Evolutionary conservation across 2,113 vertebrate species (phyloP).

Genomic region (Anas platyrhynchos): DNA sequence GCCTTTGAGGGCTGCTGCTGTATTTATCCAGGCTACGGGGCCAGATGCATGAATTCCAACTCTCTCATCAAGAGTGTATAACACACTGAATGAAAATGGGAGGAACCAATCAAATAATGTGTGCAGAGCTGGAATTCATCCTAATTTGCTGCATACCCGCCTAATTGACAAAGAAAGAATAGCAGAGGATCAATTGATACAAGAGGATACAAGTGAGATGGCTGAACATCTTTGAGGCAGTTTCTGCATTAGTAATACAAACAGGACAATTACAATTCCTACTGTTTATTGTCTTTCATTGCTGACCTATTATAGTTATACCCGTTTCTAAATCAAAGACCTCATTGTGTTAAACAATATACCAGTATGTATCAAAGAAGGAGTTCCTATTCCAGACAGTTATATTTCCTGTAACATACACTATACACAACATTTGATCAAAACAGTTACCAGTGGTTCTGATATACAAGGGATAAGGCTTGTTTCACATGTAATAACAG

Average conservation of each 20-base stretch:
- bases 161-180: slow-evolving; percentile 43
- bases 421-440: not conserved
- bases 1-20: slow-evolving; percentile 44
- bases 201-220: slow-evolving; percentile 33
- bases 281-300: slow-evolving; percentile 39
- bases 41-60: slow-evolving; percentile 62
- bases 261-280: slow-evolving; percentile 45
- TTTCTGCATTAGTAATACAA: slow-evolving; percentile 54
- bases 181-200: slow-evolving; percentile 51
- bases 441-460: not conserved
- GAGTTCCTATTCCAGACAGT: not conserved
- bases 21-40: slow-evolving; percentile 55
- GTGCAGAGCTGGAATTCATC: slow-evolving; percentile 1
- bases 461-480: not conserved
- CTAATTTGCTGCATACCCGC: slow-evolving; percentile 31
- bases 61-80: slow-evolving; percentile 55
- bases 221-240: slow-evolving; percentile 53
- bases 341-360: not conserved
- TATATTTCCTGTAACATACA: not conserved
- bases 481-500: slow-evolving; percentile 4
- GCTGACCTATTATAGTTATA: slow-evolving; percentile 50
- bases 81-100: slow-evolving; percentile 62
- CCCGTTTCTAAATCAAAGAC: slow-evolving; percentile 24
- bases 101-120: slow-evolving; percentile 23
- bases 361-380: not conserved